Evolutionary conservation across 2,797 vertebrate genomes (phyloP).

Genomic region (Leucoraja ocellata): DNA sequence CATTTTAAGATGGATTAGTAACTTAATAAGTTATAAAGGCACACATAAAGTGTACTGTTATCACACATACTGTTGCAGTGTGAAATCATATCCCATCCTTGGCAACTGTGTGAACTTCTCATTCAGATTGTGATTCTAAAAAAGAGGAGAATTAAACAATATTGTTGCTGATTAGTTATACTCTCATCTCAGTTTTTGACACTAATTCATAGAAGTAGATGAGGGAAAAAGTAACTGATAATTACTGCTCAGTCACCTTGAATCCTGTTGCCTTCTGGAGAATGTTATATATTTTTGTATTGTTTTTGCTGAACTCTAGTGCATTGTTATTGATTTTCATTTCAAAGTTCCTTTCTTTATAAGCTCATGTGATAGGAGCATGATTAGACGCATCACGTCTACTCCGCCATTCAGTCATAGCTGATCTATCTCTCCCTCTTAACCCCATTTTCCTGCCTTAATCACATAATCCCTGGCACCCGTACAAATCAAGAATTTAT

Average conservation of each 20-base stretch:
- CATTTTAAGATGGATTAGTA: background rate
- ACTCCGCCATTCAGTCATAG: no score
- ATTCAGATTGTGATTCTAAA: background rate
- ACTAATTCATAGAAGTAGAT: background rate
- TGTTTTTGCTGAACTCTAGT: background rate
- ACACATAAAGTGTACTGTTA: background rate
- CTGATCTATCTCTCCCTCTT: no score
- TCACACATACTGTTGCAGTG: background rate
- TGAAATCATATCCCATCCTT: slow-evolving; percentile 24
- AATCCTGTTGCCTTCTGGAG: background rate
- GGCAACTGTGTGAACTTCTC: background rate
- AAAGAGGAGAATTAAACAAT: background rate
- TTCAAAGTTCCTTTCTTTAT: background rate
- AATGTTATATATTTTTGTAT: background rate
- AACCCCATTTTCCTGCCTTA: no score
- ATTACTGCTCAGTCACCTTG: background rate
- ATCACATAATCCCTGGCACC: no score
- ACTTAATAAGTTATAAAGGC: background rate
- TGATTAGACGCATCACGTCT: no score
- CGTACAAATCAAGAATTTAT: no score
- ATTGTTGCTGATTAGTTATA: background rate
- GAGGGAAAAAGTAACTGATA: background rate
- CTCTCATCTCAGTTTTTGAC: background rate
- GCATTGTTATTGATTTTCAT: background rate
- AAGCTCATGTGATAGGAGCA: no score